phyloP scores from a whole-genome alignment of 2,113 vertebrate species.

The Dipodomys stephensi region DNA sequence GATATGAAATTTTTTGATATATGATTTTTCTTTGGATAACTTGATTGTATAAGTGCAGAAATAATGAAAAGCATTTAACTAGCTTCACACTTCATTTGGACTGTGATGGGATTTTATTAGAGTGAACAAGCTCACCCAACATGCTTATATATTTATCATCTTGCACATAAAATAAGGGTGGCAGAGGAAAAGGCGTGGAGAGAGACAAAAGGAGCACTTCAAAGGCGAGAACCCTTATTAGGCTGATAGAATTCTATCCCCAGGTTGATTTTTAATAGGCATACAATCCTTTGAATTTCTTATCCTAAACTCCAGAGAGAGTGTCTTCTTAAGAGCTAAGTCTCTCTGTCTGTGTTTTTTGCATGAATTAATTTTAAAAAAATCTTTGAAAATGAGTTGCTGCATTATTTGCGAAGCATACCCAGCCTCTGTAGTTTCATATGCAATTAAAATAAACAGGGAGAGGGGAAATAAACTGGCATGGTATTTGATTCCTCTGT shows the following conservation, averaged over 20 bases:
- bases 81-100: conserved; percentile 64
- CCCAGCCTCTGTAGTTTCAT: neutral
- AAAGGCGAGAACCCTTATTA: conserved; percentile 58
- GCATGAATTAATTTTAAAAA: conserved; percentile 57
- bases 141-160: conserved; percentile 52
- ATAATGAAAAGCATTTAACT: conserved; percentile 66
- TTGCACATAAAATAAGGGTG: conserved; percentile 40
- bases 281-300: conserved; percentile 70
- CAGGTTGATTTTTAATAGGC: conserved; percentile 71
- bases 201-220: conserved; percentile 65
- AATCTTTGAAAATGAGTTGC: conserved; percentile 39
- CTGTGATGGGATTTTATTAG: conserved; percentile 53
- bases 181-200: conserved; percentile 45
- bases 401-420: conserved; percentile 34
- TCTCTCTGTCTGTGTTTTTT: conserved; percentile 23
- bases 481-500: neutral
- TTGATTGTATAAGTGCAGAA: conserved; percentile 53
- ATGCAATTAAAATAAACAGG: neutral
- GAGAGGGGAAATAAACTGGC: neutral
- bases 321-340: conserved; percentile 45
- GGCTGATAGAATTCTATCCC: conserved; percentile 59
- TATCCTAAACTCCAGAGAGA: conserved; percentile 50
- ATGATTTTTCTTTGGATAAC: conserved; percentile 40
- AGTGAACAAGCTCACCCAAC: conserved; percentile 36
- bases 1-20: neutral